A percentile compares a stretch with the other conserved stretches of the same genome.
Conservation (phyloP, 2,888 invertebrate genomes). For the Schizotus pectinicornis region DNA sequence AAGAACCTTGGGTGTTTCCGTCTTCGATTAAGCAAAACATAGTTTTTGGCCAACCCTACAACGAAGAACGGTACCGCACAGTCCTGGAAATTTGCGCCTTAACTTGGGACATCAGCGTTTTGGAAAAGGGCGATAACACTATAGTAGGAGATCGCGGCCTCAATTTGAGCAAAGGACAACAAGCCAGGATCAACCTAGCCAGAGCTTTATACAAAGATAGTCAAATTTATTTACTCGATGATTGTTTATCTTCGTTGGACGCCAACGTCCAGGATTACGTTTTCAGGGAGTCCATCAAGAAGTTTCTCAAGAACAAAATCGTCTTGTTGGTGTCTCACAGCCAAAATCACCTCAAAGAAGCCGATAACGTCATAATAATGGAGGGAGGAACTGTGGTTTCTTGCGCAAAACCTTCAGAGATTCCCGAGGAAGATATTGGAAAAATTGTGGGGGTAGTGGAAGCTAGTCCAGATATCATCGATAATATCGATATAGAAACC, state of each 20-base stretch:
- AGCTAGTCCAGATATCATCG: neutral
- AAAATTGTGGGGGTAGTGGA: constrained; percentile 7
- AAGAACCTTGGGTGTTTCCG: constrained; percentile 67
- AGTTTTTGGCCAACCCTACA: constrained; percentile 69
- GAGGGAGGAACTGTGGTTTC: constrained; percentile 30
- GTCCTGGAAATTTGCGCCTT: constrained; percentile 70
- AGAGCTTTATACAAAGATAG: constrained; percentile 75
- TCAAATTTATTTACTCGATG: constrained; percentile 75
- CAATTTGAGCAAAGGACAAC: constrained; percentile 80
- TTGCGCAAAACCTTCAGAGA: constrained; percentile 41
- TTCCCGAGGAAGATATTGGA: constrained; percentile 9
- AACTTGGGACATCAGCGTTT: constrained; percentile 70
- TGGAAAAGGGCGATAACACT: constrained; percentile 76
- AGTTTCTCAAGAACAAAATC: constrained; percentile 43
- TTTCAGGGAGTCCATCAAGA: constrained; percentile 41
- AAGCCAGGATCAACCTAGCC: constrained; percentile 78
- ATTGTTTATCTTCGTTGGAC: constrained; percentile 42
- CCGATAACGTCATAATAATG: constrained; percentile 58
- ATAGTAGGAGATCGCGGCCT: constrained; percentile 80
- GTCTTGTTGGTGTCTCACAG: constrained; percentile 44
- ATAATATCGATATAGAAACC: constrained; percentile 7
- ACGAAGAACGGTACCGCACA: constrained; percentile 62
- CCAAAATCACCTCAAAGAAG: constrained; percentile 37
- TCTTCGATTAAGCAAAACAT: constrained; percentile 76
- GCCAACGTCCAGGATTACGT: constrained; percentile 40